Percentiles rank a stretch among this genome's conserved stretches.
Evolutionary conservation across 2,888 invertebrate species (phyloP).

Genomic region (Drosophila pegasa): DNA sequence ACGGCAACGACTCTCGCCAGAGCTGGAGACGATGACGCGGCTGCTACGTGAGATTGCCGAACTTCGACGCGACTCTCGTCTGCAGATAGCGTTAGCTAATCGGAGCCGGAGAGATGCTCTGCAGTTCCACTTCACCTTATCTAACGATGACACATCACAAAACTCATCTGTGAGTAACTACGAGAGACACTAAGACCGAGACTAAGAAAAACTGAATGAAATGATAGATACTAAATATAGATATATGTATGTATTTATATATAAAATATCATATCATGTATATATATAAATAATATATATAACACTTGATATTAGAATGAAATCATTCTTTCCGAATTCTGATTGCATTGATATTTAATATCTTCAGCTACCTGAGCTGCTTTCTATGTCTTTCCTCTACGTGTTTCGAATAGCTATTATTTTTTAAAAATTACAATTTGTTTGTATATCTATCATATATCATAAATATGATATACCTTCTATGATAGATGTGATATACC

Average conservation of each 20-base stretch:
- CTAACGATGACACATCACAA: conserved; percentile 55
- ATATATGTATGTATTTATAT: not conserved
- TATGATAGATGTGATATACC: too few relatives aligned
- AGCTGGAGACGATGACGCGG: conserved; percentile 14
- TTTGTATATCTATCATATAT: not conserved
- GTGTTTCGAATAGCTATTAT: not conserved
- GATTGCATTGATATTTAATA: not conserved
- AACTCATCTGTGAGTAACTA: not conserved
- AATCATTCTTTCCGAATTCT: not conserved
- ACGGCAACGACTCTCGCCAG: conserved; percentile 11
- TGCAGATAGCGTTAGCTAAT: conserved; percentile 57
- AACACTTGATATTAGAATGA: not conserved
- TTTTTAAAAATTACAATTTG: not conserved
- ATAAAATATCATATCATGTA: too few relatives aligned
- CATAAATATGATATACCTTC: not conserved
- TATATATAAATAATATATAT: too few relatives aligned
- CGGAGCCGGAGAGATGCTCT: conserved; percentile 7
- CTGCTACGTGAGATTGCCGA: conserved; percentile 65
- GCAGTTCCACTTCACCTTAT: conserved; percentile 23
- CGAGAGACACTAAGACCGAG: not conserved
- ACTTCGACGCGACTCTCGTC: conserved; percentile 50
- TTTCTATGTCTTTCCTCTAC: not conserved
- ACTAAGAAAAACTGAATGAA: conserved; percentile 12
- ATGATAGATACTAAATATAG: not conserved
- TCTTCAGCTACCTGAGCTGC: not conserved